Evolutionary conservation across 2,888 invertebrate genomes (phyloP), one percentile per base, ranked within the genome.

Genomic region (Meliscaeva auricollis): DNA sequence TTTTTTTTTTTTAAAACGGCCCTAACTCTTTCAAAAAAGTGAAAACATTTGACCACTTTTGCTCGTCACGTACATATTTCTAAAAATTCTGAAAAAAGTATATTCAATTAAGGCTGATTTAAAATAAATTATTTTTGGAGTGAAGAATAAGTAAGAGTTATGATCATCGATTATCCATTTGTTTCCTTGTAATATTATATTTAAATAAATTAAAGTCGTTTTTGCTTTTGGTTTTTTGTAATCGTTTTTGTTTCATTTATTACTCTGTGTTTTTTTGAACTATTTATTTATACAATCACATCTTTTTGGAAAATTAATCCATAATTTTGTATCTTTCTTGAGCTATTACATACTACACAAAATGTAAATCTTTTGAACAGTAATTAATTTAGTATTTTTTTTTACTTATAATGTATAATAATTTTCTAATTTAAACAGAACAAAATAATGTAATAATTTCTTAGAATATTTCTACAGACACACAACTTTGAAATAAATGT

Each of bases 401-500:
- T n/a, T n/a, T 20, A 4, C 64, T 64, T 64, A 48, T n/a, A 38
- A 26, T 52, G 35, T 38, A 38, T 38, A 22, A 26, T 48, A 60
- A 48, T 62, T 56, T n/a, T 48, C 44, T 52, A 6, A 44, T 73
- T 48, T 73, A 41, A 60, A 77, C 66, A 50, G 66, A 72, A 68
- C 66, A 48, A 70, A 69, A 9, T n/a, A n/a, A n/a, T n/a, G n/a
- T n/a, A n/a, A n/a, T n/a, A n/a, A n/a, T 58, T 46, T 26, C 38
- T 22, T 26, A 50, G 20, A n/a, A 20, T 48, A 60, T 26, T 62
- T 26, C 52, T 62, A 66, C 50, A 32, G 46, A 60, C 54, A 62
- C 38, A 74, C 62, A 68, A 69, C 68, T 68, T 80, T 79, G 17
- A 79, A 68, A 68, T 46, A 79, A 76, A 66, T 54, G 11, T 26